Base-by-base conservation (phyloP, 1,140 invertebrate genomes). In the Drosophila truncata region DNA sequence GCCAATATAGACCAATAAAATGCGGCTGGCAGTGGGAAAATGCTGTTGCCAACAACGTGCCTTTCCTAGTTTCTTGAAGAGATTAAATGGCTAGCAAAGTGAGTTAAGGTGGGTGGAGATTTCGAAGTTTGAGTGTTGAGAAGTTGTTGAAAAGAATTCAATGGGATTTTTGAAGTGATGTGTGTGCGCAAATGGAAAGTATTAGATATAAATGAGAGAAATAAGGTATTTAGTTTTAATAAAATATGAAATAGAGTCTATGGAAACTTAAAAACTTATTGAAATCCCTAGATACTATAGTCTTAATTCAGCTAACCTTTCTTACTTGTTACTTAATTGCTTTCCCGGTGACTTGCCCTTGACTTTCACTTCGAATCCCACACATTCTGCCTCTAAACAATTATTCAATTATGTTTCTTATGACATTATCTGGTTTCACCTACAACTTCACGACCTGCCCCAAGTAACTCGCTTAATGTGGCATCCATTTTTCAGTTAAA, bases 381-480 rank as follows among this genome's bases (percentile, higher is more conserved):
- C 58, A 20, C 6, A 3, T 14, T 29, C 14, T 18, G 20, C 14
- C 33, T 23, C 16, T n/a, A 25, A 47, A 63, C 31, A 27, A 47
- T 37, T 63, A 66, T 16, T 33, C 20, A 55, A 73, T 63, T 57
- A 11, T 25, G 16, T 23, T 39, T 14, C 2, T 46, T 23, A 16
- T 18, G 25, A 8, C 29, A 60, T 44, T 61, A 29, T 35, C n/a
- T 46, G n/a, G 25, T 46, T 29, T 46, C 41, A 46, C n/a, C 29
- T n/a, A 29, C 58, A 63, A 54, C 42, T 75, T 14, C 18, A 29
- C 46, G 72, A 76, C 73, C 73, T 76, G 61, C 61, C 73, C 33
- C 73, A 76, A 76, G 60, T 52, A 44, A 74, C 50, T 50, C 10
- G 16, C 13, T 44, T 42, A 44, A 35, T 20, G 35, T 35, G 29